Evolutionary conservation across 37 sponge, comb jelly and placozoan species (phyloP), one percentile per base, ranked within the genome.

Genomic region (Beroe forskalii): DNA sequence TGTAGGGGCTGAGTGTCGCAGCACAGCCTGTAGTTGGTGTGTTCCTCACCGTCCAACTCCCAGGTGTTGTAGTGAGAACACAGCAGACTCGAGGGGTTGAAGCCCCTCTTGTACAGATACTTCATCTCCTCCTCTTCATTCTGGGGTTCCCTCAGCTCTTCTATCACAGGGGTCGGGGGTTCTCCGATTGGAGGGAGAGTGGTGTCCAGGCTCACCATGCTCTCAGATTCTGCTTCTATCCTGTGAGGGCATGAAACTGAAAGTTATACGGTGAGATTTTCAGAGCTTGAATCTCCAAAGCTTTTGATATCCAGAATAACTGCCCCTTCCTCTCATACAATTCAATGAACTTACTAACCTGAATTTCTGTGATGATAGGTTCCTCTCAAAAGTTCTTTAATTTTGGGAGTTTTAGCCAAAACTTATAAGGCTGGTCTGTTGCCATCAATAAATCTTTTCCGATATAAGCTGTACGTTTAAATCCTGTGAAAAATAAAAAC

Each of bases 11-110:
- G 55, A 14, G 44, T 44, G 25, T 35, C 24, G 27, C 86, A 80
- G 55, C 86, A 80, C n/a, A 80, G 40, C 4, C 86, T 8, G 86
- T 80, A 80, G 55, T 80, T 80, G 86, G 6, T 25, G 86, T 80
- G 86, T 27, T 44, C 55, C 31, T 25, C 8, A 27, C 38, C 28
- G 86, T 43, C 17, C 22, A 19, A 0, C 55, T 80, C 55, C 86
- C 86, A 80, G 8, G 86, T 80, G 3, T n/a, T 41, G 86, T 80
- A 80, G 86, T 80, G 86, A 12, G 55, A 80, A 80, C 86, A 80
- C 55, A 80, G 27, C 86, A 80, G 4, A 23, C 86, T 80, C 2
- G 76, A 36, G 40, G 40, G 76, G 40, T 37, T 72, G 55, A 48
- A 48, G 12, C 55, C 55, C 55, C 55, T 48, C 6, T 6, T 48